Evolutionary conservation across 1,140 invertebrate species (phyloP), one percentile per base, ranked within the genome.

Genomic region (Calliphora vicina): DNA sequence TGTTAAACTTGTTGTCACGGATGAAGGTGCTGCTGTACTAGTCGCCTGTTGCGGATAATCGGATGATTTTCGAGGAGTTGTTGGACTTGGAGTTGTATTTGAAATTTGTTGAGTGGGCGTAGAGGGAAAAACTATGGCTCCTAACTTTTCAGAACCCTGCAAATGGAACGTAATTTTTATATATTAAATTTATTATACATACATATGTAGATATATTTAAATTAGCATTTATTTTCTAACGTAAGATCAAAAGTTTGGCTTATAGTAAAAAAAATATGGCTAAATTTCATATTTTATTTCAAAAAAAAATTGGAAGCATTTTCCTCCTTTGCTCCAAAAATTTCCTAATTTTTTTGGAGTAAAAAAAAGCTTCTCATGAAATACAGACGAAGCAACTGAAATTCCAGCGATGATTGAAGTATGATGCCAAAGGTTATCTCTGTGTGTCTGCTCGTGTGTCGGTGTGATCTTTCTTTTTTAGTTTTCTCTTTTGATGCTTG

Each of bases 91-190:
- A 57, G 87, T 85, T 83, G 86, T 82, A 83, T 85, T 87, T 87
- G 91, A 88, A 89, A 92, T 90, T 86, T 92, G 91, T 85, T 91
- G 91, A 88, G 93, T 92, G 90, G 93, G 93, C 86, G 93, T 92
- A 88, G 94, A 92, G 88, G 93, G 93, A 92, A 95, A 95, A 91
- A 95, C 94, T 91, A 95, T 93, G 89, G 94, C 94, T 90, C 94
- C 94, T 88, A 94, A 84, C 81, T 85, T 94, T 92, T 95, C 94
- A 87, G 94, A 94, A 88, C 92, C 93, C 93, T 94, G 88, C 45
- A 92, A 92, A 84, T 85, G 84, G 15, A 43, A 72, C 0, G 27
- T 20, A 25, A 57, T 29, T 12, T 3, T 82, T 80, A 20, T 43
- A 57, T 15, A 57, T 10, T 10, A 57, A 57, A 43, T 43, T 57